These are phyloP conservation scores for Tetanocera ferruginea DNA, from an alignment of 2,888 invertebrate genomes.

Conservation along the genomic window DNA sequence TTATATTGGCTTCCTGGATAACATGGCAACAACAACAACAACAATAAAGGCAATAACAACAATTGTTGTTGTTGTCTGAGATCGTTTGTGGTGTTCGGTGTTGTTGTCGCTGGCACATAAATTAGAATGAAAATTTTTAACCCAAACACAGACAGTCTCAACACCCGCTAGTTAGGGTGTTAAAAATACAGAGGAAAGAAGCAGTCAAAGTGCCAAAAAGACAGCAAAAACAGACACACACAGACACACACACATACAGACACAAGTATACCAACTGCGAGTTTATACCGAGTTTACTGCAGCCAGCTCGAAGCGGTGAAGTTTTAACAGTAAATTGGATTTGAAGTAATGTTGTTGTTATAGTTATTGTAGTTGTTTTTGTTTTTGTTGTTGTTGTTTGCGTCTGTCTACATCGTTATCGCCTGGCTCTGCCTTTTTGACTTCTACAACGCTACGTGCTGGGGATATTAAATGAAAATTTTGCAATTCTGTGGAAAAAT, in stretches of 20 bases:
- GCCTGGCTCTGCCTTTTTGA: neutral
- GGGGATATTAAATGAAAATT: slow-evolving; percentile 3
- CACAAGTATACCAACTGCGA: neutral
- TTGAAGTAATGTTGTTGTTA: slow-evolving; percentile 6
- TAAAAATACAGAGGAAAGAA: neutral
- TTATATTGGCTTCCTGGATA: neutral
- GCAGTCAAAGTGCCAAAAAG: slow-evolving; percentile 12
- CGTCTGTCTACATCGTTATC: neutral
- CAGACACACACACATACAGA: neutral
- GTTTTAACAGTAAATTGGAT: slow-evolving; percentile 23
- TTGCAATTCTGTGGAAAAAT: slow-evolving; percentile 1
- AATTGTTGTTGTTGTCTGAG: neutral
- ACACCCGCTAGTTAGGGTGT: neutral
- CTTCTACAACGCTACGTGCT: neutral
- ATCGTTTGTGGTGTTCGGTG: slow-evolving; percentile 9
- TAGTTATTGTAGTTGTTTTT: neutral
- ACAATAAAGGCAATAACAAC: neutral
- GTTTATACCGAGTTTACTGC: neutral
- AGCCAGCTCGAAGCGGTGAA: neutral
- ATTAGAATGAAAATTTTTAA: slow-evolving; percentile 20
- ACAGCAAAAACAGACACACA: neutral
- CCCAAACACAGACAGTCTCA: neutral
- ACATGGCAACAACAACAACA: neutral
- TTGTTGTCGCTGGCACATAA: slow-evolving; percentile 20
- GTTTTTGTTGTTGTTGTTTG: neutral